These are phyloP conservation scores for Lapara coniferarum DNA, from an alignment of 2,888 invertebrate genomes.

Conservation along the genomic window DNA sequence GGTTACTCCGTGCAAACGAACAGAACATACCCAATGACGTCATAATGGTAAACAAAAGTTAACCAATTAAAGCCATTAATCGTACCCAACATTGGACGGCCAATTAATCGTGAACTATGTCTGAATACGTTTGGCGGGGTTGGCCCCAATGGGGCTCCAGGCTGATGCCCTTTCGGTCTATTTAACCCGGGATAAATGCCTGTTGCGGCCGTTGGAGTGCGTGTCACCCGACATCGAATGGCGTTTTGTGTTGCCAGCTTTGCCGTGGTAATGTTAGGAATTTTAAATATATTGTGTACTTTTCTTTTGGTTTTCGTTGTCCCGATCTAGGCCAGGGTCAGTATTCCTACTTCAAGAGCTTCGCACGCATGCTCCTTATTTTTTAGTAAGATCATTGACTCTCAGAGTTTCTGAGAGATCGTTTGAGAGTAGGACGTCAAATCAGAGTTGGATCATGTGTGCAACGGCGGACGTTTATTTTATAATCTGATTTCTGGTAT, in stretches of 20 bases:
- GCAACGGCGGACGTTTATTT: too few species aligned
- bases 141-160: conserved; percentile 5
- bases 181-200: conserved; percentile 29
- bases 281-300: not conserved
- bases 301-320: too few species aligned
- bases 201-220: conserved; percentile 24
- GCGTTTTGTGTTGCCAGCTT: conserved; percentile 1
- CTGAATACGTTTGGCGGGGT: conserved; percentile 1
- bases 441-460: too few species aligned
- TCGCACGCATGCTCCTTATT: too few species aligned
- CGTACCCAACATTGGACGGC: not conserved
- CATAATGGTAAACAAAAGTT: conserved; percentile 29
- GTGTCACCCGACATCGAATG: conserved; percentile 13
- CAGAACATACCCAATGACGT: not conserved
- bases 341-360: too few species aligned
- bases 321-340: too few species aligned
- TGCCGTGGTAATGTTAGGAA: not conserved
- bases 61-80: conserved; percentile 20
- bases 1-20: not conserved
- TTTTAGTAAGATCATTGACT: too few species aligned
- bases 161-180: conserved; percentile 20
- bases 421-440: too few species aligned
- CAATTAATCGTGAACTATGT: conserved; percentile 16
- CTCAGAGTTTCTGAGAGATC: too few species aligned
- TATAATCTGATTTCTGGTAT: too few species aligned